These are phyloP conservation scores for Dicranocentrus wangi DNA, from an alignment of 2,888 invertebrate genomes.

Conservation along the genomic window DNA sequence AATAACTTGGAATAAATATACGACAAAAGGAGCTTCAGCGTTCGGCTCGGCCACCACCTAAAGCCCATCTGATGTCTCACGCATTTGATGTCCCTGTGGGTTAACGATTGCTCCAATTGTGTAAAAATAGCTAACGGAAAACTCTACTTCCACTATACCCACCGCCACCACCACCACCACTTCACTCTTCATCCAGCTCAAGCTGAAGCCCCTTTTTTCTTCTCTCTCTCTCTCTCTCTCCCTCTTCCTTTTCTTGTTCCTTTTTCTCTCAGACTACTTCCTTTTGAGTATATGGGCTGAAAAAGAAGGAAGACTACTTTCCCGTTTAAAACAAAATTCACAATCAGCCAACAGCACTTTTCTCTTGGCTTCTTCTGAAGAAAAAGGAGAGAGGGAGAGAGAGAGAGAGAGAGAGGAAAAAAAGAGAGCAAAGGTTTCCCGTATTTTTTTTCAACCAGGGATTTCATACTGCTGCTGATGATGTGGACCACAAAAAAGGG, in stretches of 20 bases:
- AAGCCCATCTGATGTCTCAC: slow-evolving; percentile 19
- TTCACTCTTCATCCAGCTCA: too few species aligned
- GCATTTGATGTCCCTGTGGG: slow-evolving; percentile 23
- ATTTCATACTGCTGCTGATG: slow-evolving; percentile 35
- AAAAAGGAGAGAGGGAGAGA: too few species aligned
- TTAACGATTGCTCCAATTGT: slow-evolving; percentile 25
- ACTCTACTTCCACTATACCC: too few species aligned
- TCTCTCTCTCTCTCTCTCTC: background rate
- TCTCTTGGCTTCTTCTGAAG: background rate
- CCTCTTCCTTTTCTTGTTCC: too few species aligned
- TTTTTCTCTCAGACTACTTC: background rate
- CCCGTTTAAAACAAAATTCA: slow-evolving; percentile 29
- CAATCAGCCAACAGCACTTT: slow-evolving; percentile 21
- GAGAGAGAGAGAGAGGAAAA: background rate
- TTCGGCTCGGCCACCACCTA: background rate
- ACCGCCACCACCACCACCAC: too few species aligned
- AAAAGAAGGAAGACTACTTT: background rate
- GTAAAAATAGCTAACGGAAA: slow-evolving; percentile 20
- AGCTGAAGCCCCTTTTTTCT: background rate
- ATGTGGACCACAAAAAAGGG: slow-evolving; percentile 17
- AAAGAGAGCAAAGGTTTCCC: slow-evolving; percentile 8
- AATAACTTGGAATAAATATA: background rate
- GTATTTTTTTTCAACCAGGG: slow-evolving; percentile 4
- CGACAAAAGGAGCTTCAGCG: too few species aligned
- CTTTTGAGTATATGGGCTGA: background rate